Evolutionary conservation across 2,797 vertebrate genomes (phyloP).

Genomic region (Champsocephalus esox): DNA sequence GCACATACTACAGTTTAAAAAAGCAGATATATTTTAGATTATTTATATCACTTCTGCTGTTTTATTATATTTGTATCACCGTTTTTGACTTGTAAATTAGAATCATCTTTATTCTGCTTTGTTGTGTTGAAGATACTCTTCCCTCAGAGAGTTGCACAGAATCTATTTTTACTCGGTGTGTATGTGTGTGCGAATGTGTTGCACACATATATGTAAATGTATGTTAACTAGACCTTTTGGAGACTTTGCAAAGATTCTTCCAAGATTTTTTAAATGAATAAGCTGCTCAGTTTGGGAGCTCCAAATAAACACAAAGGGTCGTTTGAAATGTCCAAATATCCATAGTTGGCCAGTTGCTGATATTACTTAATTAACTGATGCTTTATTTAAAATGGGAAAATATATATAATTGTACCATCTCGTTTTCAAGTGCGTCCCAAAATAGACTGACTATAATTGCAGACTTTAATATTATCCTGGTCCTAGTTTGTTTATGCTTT

Average conservation of each 20-base stretch:
- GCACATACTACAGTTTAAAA: too few relatives aligned
- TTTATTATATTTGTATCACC: slow-evolving; percentile 21
- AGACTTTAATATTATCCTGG: background rate
- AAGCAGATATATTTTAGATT: too few relatives aligned
- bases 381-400: background rate
- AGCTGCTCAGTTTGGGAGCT: slow-evolving; percentile 5
- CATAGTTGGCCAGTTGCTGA: background rate
- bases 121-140: slow-evolving; percentile 27
- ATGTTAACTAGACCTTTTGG: slow-evolving; percentile 49
- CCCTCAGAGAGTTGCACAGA: slow-evolving; percentile 30
- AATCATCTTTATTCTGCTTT: slow-evolving; percentile 30
- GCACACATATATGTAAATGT: slow-evolving; percentile 52
- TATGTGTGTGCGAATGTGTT: slow-evolving; percentile 13
- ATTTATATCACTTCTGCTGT: background rate
- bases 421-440: background rate
- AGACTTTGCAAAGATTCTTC: slow-evolving; percentile 24
- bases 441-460: background rate
- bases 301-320: slow-evolving; percentile 7
- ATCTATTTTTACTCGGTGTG: slow-evolving; percentile 33
- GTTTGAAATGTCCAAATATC: slow-evolving; percentile 23
- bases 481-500: background rate
- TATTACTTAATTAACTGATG: slow-evolving; percentile 7
- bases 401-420: background rate
- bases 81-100: slow-evolving; percentile 40
- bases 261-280: slow-evolving; percentile 1